These are phyloP conservation scores for Tautogolabrus adspersus DNA, from an alignment of 2,113 vertebrate species.

Conservation along the genomic window DNA sequence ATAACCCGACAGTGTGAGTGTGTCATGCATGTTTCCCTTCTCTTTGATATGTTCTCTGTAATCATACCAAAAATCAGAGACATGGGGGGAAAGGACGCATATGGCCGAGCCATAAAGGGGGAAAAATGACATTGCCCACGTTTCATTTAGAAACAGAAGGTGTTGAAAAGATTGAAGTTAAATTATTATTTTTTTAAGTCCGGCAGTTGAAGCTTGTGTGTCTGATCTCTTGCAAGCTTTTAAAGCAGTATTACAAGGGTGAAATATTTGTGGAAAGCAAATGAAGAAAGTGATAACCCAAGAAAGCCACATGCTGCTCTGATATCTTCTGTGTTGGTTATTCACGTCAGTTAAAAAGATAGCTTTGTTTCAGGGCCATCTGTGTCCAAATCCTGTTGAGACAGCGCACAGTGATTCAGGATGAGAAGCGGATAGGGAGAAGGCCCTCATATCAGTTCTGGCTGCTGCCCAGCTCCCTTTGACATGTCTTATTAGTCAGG, in stretches of 20 bases:
- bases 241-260: constrained; percentile 16
- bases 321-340: constrained; percentile 35
- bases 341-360: constrained; percentile 42
- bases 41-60: constrained; percentile 1
- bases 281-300: constrained; percentile 13
- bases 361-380: constrained; percentile 59
- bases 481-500: constrained; percentile 80
- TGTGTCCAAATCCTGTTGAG: constrained; percentile 47
- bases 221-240: constrained; percentile 27
- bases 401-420: constrained; percentile 21
- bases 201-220: not conserved
- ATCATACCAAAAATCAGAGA: not conserved
- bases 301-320: constrained; percentile 37
- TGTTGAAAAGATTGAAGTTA: not conserved
- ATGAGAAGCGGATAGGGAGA: constrained; percentile 50
- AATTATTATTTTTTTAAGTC: not conserved
- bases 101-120: constrained; percentile 34
- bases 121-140: constrained; percentile 32
- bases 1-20: not conserved
- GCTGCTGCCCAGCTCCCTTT: constrained; percentile 66
- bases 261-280: not conserved
- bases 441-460: constrained; percentile 62
- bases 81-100: not conserved
- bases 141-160: not conserved
- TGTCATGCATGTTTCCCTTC: not conserved